Base-by-base conservation (phyloP, 1,140 invertebrate species). In the Bombus pascuorum region DNA sequence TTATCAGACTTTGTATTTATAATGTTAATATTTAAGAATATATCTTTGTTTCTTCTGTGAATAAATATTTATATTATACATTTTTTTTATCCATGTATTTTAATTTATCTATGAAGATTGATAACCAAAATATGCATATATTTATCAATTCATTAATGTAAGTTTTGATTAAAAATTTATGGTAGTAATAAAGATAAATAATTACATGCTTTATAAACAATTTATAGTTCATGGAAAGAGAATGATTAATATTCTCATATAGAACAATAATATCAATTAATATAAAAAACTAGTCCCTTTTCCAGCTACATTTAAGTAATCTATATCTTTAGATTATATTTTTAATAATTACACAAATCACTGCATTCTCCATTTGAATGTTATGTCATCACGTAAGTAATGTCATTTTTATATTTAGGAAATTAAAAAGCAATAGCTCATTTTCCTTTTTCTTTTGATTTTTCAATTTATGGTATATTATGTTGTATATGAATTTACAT, bases 161-260 rank as follows among this genome's bases (percentile, higher is more conserved):
- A 47, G 2, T 44, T 83, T 70, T 70, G 34, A 42, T 28, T n/a
- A 22, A 44, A 71, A 42, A 71, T 71, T 62, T 37, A 81, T 57
- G 37, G 79, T 71, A 79, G 71, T 44, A 32, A 57, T 77, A 83
- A 83, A 53, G 15, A 57, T 81, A 76, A 76, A 70, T 86, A 68
- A 70, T 82, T 62, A 86, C 47, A 37, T 82, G 71, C 71, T 82
- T 86, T 75, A 86, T 72, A 78, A 76, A 70, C 70, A 70, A 77
- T 79, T 79, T 79, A 84, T 84, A 84, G 76, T 81, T 73, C n/a
- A 81, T 85, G 39, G 47, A 57, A 82, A 59, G 78, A 82, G 73
- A 65, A 86, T 83, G 9, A 70, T 70, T 83, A 86, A 77, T 73
- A 86, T 85, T 83, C 81, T 76, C 82, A 62, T 59, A 81, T 76